Conservation (phyloP, 2,888 invertebrate genomes). For the Himalopsyche anomala region DNA sequence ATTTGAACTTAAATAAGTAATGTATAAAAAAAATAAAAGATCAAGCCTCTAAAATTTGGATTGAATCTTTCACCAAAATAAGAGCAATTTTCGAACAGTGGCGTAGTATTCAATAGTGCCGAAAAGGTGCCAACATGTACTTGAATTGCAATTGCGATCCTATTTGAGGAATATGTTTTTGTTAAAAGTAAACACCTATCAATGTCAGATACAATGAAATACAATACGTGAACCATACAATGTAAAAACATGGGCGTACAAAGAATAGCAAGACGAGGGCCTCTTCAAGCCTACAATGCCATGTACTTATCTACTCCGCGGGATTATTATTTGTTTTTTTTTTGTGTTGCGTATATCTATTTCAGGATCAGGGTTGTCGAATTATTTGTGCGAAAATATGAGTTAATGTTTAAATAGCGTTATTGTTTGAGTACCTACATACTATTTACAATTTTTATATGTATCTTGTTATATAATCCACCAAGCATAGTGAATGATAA, state of each 20-base stretch:
- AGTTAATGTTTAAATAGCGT: too few species aligned
- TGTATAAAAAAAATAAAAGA: too few species aligned
- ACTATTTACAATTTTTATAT: too few species aligned
- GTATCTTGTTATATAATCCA: too few species aligned
- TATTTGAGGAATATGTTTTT: not conserved
- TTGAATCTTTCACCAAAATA: too few species aligned
- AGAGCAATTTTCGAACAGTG: not conserved
- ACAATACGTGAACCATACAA: slow-evolving; percentile 48
- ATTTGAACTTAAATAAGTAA: too few species aligned
- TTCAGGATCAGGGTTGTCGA: slow-evolving; percentile 34
- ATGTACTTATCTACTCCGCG: slow-evolving; percentile 14
- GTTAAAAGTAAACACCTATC: slow-evolving; percentile 45
- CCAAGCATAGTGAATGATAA: too few species aligned
- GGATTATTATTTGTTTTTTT: slow-evolving; percentile 6
- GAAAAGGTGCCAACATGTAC: slow-evolving; percentile 19
- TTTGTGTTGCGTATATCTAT: slow-evolving; percentile 36
- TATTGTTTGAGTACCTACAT: too few species aligned
- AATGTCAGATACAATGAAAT: slow-evolving; percentile 50
- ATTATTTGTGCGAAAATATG: not conserved
- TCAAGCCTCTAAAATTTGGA: too few species aligned
- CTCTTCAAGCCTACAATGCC: slow-evolving; percentile 16
- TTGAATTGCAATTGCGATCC: slow-evolving; percentile 4
- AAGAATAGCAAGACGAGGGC: slow-evolving; percentile 26
- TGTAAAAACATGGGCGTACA: slow-evolving; percentile 48
- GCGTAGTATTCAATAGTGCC: not conserved